phyloP scores from a whole-genome alignment of 2,113 vertebrate genomes.

The Procavia capensis region DNA sequence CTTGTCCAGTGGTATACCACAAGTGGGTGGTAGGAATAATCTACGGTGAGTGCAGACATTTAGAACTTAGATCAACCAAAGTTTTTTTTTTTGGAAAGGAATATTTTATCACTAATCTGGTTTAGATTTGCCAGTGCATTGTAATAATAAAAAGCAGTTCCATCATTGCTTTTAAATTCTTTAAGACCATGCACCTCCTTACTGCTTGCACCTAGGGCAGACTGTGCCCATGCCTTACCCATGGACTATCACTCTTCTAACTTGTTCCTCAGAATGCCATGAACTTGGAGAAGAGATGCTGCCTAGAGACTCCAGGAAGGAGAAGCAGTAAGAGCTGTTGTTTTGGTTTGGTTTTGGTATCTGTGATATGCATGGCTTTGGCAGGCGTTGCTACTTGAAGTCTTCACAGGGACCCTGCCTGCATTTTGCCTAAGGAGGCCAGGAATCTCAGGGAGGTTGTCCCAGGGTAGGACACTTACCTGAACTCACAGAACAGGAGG shows the following conservation, averaged over 20 bases:
- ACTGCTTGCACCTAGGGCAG: no score
- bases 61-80: neutral
- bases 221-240: neutral
- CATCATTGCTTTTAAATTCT: neutral
- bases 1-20: neutral
- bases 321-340: neutral
- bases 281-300: neutral
- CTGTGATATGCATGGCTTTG: neutral
- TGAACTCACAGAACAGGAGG: neutral
- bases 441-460: neutral
- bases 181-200: neutral
- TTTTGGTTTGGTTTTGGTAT: neutral
- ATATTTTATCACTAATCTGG: neutral
- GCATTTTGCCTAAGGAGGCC: neutral
- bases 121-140: neutral
- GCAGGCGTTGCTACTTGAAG: neutral
- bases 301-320: neutral
- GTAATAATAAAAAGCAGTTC: neutral
- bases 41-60: neutral
- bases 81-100: no score
- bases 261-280: neutral
- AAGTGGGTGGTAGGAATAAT: neutral
- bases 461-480: neutral
- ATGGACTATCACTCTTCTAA: neutral
- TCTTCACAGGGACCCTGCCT: neutral